phyloP scores from a whole-genome alignment of 2,888 invertebrate genomes.

The Automeris io region DNA sequence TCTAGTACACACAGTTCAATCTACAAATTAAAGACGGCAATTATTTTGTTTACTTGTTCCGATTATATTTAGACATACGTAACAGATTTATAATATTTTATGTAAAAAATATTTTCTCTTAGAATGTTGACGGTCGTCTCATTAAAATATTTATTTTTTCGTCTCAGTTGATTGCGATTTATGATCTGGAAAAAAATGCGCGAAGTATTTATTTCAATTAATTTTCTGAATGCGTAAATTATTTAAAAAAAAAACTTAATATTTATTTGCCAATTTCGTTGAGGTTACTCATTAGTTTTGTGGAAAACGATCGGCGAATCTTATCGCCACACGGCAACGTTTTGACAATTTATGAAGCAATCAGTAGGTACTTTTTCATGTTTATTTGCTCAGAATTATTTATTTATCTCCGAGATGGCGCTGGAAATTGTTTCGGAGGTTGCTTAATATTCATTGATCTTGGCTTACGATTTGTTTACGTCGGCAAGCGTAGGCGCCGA shows the following conservation, averaged over 20 bases:
- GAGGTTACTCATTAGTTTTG: conserved; percentile 51
- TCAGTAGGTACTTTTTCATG: conserved; percentile 56
- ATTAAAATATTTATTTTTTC: not conserved
- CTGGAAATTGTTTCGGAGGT: conserved; percentile 62
- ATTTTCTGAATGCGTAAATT: conserved; percentile 29
- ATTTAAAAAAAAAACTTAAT: conserved; percentile 33
- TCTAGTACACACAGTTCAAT: conserved; percentile 6
- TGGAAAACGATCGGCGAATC: conserved; percentile 41
- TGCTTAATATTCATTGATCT: conserved; percentile 71
- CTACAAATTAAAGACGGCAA: not conserved
- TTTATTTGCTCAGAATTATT: conserved; percentile 63
- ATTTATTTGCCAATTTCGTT: conserved; percentile 56
- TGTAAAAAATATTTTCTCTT: too few species aligned
- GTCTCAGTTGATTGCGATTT: not conserved
- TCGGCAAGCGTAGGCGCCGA: conserved; percentile 51
- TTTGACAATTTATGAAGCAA: conserved; percentile 71
- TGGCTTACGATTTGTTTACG: conserved; percentile 66
- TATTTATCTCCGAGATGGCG: conserved; percentile 53
- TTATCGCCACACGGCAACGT: conserved; percentile 45
- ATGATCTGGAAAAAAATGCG: not conserved
- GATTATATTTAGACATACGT: not conserved
- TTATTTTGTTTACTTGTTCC: conserved; percentile 8
- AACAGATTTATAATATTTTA: too few species aligned
- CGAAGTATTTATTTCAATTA: conserved; percentile 44
- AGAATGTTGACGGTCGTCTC: too few species aligned